Conservation (phyloP, 2,888 invertebrate genomes). For the Oscheius onirici region DNA sequence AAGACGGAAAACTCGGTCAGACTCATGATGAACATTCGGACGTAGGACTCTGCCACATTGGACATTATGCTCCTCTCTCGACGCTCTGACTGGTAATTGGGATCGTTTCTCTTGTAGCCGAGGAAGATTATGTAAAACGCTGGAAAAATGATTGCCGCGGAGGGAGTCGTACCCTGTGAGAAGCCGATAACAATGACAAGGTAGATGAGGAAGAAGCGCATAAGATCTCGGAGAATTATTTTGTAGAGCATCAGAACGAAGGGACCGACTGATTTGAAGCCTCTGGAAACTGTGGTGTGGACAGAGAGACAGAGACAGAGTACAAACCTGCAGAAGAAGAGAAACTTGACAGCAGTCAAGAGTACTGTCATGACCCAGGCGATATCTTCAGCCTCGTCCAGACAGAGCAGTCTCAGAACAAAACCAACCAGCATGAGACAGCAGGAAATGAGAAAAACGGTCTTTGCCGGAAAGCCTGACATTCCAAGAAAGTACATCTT, state of each 20-base stretch:
- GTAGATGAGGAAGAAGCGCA: constrained; percentile 94
- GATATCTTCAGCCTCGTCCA: constrained; percentile 86
- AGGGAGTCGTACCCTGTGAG: constrained; percentile 83
- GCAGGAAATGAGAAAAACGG: constrained; percentile 93
- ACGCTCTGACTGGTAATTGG: constrained; percentile 4
- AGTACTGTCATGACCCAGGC: constrained; percentile 92
- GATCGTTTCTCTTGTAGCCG: constrained; percentile 58
- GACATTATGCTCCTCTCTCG: constrained; percentile 68
- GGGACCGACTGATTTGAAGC: constrained; percentile 96
- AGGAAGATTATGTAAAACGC: constrained; percentile 75
- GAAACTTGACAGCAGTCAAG: constrained; percentile 93
- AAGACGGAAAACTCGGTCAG: constrained; percentile 93
- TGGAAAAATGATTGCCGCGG: constrained; percentile 1
- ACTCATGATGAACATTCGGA: constrained; percentile 90
- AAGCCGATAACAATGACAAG: constrained; percentile 96
- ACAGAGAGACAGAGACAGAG: no score
- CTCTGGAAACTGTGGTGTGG: constrained; percentile 79
- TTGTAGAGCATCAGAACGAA: constrained; percentile 99
- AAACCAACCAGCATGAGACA: constrained; percentile 87
- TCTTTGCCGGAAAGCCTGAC: constrained; percentile 88
- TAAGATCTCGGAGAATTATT: constrained; percentile 96
- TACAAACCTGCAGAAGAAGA: constrained; percentile 88
- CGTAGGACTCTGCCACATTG: constrained; percentile 88
- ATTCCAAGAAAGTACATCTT: constrained; percentile 94
- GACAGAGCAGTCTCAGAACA: constrained; percentile 84